Evolutionary conservation across 1,140 invertebrate genomes (phyloP).

Genomic region (Drosophila paulistorum): DNA sequence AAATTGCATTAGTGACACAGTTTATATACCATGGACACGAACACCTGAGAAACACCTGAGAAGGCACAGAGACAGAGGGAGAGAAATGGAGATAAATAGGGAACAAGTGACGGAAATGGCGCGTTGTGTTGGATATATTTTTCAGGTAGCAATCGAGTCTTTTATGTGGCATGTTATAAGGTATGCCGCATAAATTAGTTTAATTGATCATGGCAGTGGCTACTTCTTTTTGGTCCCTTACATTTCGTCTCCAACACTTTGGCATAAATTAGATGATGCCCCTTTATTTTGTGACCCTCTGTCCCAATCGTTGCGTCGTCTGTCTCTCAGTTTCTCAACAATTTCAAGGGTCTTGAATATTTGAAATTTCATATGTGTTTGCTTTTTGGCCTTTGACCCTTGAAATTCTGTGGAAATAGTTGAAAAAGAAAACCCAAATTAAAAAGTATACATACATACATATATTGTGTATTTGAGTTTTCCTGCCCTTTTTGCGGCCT

Average conservation of each 20-base stretch:
- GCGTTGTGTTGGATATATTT: background rate
- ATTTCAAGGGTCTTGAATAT: conserved; percentile 57
- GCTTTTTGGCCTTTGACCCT: conserved; percentile 38
- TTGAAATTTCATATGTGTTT: conserved; percentile 43
- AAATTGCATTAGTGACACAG: conserved; percentile 60
- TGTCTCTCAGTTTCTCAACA: conserved; percentile 17
- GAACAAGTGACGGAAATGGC: conserved; percentile 16
- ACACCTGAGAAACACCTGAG: conserved; percentile 32
- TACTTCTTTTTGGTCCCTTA: conserved; percentile 41
- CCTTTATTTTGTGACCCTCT: background rate
- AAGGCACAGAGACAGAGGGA: background rate
- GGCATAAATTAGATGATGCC: conserved; percentile 56
- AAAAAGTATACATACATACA: background rate
- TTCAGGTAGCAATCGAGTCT: conserved; percentile 39
- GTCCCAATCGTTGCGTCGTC: background rate
- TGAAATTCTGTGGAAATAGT: conserved; percentile 11
- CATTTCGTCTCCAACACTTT: conserved; percentile 41
- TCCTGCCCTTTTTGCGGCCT: conserved; percentile 57
- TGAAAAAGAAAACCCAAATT: conserved; percentile 19
- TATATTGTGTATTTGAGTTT: conserved; percentile 36
- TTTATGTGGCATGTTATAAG: conserved; percentile 34
- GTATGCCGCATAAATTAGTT: conserved; percentile 49
- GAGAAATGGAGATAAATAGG: background rate
- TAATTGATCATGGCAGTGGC: conserved; percentile 52
- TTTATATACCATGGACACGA: conserved; percentile 67